Percentiles rank a stretch among this genome's conserved stretches.
phyloP scores from a whole-genome alignment of 2,113 vertebrate species.

The Brachyhypopomus gauderio region DNA sequence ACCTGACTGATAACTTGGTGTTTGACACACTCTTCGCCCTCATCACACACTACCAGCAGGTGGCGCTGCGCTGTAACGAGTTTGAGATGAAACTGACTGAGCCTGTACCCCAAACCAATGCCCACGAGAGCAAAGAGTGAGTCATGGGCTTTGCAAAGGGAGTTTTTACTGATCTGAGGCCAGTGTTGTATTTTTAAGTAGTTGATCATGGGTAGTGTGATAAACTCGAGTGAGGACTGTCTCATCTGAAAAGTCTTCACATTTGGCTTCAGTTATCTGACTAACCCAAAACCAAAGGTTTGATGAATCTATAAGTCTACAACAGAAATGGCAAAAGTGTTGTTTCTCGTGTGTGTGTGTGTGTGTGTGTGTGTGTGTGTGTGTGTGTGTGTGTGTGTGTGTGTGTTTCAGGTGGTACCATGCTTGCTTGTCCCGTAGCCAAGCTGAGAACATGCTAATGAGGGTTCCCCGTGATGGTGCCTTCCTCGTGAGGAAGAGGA shows the following conservation, averaged over 20 bases:
- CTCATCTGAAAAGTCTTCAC: too few species aligned
- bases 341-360: not conserved
- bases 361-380: not conserved
- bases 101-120: slow-evolving; percentile 95
- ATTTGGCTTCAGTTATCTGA: too few species aligned
- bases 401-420: slow-evolving; percentile 99
- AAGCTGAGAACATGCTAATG: slow-evolving; percentile 98
- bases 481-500: slow-evolving; percentile 94
- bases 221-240: too few species aligned
- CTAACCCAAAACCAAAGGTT: too few species aligned
- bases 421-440: slow-evolving; percentile 86
- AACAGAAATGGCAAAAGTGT: too few species aligned
- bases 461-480: slow-evolving; percentile 93
- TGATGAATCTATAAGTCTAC: too few species aligned
- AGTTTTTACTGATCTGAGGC: too few species aligned
- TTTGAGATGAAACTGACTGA: slow-evolving; percentile 99
- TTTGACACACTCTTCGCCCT: slow-evolving; percentile 96
- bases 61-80: slow-evolving; percentile 96
- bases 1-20: slow-evolving; percentile 97
- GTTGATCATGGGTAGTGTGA: too few species aligned
- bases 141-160: slow-evolving; percentile 47
- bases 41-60: slow-evolving; percentile 97
- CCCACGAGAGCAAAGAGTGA: slow-evolving; percentile 99
- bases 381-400: too few species aligned
- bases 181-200: too few species aligned